Conservation (phyloP, 2,113 vertebrate genomes). For the Arenaria interpres region DNA sequence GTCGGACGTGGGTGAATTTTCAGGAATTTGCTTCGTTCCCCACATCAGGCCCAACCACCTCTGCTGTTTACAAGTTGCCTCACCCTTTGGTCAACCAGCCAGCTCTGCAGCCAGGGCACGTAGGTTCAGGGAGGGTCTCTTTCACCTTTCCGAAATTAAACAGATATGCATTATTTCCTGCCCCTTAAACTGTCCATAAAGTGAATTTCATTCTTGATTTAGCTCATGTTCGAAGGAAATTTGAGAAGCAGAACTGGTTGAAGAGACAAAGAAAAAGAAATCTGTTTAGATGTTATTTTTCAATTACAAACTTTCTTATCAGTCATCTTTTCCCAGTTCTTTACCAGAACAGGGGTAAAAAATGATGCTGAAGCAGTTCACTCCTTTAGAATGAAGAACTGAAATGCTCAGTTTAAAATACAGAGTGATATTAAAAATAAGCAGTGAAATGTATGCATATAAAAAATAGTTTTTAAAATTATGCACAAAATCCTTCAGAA, state of each 20-base stretch:
- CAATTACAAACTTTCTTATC: neutral
- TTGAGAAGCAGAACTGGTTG: neutral
- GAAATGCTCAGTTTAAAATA: neutral
- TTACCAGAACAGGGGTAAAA: neutral
- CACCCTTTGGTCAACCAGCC: neutral
- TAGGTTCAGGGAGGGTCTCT: neutral
- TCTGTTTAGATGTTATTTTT: neutral
- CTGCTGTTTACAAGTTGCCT: neutral
- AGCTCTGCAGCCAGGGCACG: neutral
- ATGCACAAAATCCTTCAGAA: neutral
- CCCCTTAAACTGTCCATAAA: neutral
- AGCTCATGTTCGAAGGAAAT: neutral
- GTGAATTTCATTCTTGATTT: neutral
- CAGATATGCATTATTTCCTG: neutral
- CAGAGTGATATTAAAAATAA: neutral
- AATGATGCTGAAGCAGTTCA: neutral
- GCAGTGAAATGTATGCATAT: neutral
- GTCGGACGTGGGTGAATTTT: neutral
- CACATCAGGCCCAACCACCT: neutral
- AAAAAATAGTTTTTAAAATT: neutral
- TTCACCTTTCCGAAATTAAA: neutral
- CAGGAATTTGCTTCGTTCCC: neutral
- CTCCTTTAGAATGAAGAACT: neutral
- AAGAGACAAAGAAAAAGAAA: neutral
- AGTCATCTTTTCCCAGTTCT: neutral